phyloP scores from a whole-genome alignment of 2,888 invertebrate species.

The Mechanitis messenoides region DNA sequence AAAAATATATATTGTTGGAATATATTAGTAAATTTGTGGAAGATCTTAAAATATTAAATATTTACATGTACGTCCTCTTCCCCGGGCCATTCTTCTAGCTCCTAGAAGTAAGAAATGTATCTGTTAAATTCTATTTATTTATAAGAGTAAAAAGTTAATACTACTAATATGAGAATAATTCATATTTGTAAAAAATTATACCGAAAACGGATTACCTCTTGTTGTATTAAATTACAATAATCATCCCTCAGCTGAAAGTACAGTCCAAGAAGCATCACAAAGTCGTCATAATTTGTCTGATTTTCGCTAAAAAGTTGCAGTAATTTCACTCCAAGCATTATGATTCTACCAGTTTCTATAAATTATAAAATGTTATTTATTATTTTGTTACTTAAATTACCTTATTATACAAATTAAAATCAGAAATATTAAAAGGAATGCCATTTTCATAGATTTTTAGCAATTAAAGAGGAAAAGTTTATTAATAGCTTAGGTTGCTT shows the following conservation, averaged over 20 bases:
- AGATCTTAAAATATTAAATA: background rate
- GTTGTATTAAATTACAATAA: constrained; percentile 86
- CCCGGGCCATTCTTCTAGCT: constrained; percentile 19
- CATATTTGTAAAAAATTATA: background rate
- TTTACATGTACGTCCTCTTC: constrained; percentile 9
- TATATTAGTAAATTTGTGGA: background rate
- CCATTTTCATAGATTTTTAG: background rate
- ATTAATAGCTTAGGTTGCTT: no score
- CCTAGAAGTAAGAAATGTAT: constrained; percentile 6
- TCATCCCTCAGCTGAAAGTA: constrained; percentile 95
- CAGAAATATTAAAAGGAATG: background rate
- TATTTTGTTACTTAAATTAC: background rate
- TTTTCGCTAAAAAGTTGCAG: constrained; percentile 56
- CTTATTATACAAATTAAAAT: background rate
- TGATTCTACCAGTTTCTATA: constrained; percentile 25
- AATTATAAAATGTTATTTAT: constrained; percentile 7
- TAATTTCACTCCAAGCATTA: constrained; percentile 17
- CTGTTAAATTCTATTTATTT: background rate
- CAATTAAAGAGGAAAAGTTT: no score
- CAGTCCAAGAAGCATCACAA: constrained; percentile 86
- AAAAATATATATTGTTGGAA: no score
- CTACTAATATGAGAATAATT: background rate
- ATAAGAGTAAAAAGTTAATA: no score
- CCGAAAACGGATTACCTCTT: constrained; percentile 78
- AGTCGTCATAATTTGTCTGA: constrained; percentile 83